Evolutionary conservation across 2,797 vertebrate species (phyloP).

Genomic region (Falco cherrug): DNA sequence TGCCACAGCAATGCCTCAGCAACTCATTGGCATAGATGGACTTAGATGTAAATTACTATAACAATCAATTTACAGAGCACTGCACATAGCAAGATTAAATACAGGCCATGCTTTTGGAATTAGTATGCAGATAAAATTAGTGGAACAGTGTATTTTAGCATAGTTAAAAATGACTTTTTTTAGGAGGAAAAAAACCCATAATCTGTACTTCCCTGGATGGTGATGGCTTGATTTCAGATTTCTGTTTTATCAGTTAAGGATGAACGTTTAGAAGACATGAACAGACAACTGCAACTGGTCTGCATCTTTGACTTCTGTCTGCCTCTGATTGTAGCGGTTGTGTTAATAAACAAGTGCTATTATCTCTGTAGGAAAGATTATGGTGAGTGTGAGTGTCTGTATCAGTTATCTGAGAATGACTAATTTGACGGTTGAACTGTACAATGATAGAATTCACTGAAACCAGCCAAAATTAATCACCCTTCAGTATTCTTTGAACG

Average conservation of each 20-base stretch:
- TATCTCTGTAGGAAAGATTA: background rate
- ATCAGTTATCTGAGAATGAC: background rate
- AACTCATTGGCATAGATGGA: background rate
- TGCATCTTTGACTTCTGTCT: background rate
- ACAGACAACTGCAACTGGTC: background rate
- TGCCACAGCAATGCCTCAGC: background rate
- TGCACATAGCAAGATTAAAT: background rate
- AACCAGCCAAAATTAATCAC: background rate
- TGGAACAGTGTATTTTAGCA: background rate
- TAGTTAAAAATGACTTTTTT: background rate
- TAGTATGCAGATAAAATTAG: background rate
- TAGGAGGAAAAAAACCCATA: background rate
- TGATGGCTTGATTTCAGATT: background rate
- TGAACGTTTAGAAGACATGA: background rate
- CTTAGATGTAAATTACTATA: background rate
- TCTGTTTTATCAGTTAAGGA: background rate
- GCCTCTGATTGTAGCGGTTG: background rate
- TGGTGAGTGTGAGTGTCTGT: background rate
- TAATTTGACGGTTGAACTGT: background rate
- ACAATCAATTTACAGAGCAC: background rate
- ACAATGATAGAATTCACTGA: background rate
- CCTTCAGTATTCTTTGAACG: background rate
- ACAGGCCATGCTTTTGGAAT: background rate
- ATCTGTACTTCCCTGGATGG: background rate
- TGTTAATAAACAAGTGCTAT: background rate